These are phyloP conservation scores for Geotrupes spiniger DNA, from an alignment of 2,888 invertebrate species.

Conservation along the genomic window DNA sequence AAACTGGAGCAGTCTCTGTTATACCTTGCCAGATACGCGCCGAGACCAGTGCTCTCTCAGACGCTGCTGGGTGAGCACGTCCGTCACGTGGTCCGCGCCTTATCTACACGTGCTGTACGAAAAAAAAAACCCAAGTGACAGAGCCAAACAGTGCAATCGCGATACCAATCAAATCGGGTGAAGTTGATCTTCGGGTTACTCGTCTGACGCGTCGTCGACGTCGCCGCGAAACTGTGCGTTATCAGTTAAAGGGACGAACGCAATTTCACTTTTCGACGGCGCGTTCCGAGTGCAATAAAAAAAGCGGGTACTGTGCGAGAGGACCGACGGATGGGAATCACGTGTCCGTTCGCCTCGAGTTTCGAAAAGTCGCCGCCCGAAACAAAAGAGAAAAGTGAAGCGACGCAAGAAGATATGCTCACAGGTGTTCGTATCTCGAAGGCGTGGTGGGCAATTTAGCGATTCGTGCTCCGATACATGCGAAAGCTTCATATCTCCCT, in stretches of 20 bases:
- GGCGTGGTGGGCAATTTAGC: constrained; percentile 29
- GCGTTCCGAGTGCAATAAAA: no score
- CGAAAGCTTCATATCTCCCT: not conserved
- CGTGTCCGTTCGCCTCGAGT: not conserved
- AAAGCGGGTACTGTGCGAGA: constrained; percentile 24
- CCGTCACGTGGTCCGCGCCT: constrained; percentile 24
- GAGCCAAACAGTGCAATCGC: not conserved
- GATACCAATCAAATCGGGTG: not conserved
- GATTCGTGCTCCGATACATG: constrained; percentile 25
- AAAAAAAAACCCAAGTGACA: not conserved
- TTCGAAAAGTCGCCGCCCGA: not conserved
- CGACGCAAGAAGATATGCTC: constrained; percentile 15
- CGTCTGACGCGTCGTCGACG: constrained; percentile 22
- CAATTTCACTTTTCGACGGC: constrained; percentile 16
- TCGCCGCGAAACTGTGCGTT: constrained; percentile 17
- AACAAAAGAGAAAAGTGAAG: constrained; percentile 16
- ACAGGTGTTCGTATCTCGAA: constrained; percentile 24
- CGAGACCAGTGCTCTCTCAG: constrained; percentile 44
- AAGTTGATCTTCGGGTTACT: constrained; percentile 20
- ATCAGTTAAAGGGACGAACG: constrained; percentile 4
- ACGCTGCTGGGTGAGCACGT: constrained; percentile 41
- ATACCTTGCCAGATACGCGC: constrained; percentile 43
- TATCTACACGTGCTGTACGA: constrained; percentile 23
- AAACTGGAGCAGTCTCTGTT: constrained; percentile 47
- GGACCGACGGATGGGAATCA: not conserved